phyloP scores from a whole-genome alignment of 2,888 invertebrate species.

The Diarsia brunnea region DNA sequence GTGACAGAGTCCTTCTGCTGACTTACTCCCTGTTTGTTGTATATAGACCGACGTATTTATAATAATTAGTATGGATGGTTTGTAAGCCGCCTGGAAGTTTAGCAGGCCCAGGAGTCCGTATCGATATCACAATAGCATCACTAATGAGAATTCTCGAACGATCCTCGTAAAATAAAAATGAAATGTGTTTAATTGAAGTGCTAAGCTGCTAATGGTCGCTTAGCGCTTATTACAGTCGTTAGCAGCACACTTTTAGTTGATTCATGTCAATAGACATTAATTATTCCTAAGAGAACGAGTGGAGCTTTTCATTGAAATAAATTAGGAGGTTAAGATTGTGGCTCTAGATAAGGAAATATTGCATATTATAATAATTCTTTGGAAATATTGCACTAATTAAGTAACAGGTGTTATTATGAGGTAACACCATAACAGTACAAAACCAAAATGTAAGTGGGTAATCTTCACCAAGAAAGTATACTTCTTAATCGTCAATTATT shows the following conservation, averaged over 20 bases:
- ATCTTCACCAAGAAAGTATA: neutral
- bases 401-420: too few relatives aligned
- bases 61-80: neutral
- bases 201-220: conserved; percentile 8
- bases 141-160: conserved; percentile 24
- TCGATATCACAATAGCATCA: neutral
- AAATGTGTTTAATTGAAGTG: conserved; percentile 4
- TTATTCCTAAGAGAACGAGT: conserved; percentile 3
- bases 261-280: conserved; percentile 8
- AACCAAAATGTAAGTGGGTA: neutral
- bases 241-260: conserved; percentile 43
- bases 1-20: neutral
- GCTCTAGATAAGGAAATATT: neutral
- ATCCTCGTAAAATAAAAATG: neutral
- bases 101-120: neutral
- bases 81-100: neutral
- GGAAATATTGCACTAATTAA: too few relatives aligned
- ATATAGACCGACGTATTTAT: neutral
- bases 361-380: too few relatives aligned
- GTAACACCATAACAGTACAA: neutral
- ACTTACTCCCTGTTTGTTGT: too few relatives aligned
- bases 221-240: conserved; percentile 24
- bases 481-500: neutral
- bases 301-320: neutral
- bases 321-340: conserved; percentile 4